Evolutionary conservation across 2,888 invertebrate genomes (phyloP), one percentile per base, ranked within the genome.

Genomic region (Deilephila elpenor): DNA sequence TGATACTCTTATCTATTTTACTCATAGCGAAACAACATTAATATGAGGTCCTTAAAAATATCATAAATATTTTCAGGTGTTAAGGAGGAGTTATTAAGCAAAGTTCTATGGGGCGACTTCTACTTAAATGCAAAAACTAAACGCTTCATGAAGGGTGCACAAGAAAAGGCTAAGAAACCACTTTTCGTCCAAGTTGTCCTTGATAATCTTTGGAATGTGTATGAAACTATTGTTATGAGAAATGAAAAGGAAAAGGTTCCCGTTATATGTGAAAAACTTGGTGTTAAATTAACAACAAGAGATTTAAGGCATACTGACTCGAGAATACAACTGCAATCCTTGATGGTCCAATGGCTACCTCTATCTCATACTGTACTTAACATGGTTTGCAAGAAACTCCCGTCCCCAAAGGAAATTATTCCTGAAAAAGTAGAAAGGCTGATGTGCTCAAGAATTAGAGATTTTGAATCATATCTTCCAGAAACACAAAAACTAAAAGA

Each of bases 71-170:
- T 84, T 83, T 76, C 89, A 89, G 97, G 97, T 67, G 96, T 98
- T 34, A 96, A 96, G 81, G 96, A 96, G 76, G 96, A 96, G 29
- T 95, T 97, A 25, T 91, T 99, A 25, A 95, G 96, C 74, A 96
- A 96, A 89, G 98, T 98, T 0, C 92, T 99, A 0, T 99, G 99
- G 99, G 98, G 99, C 71, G 99, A 99, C 91, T 99, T 96, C 91
- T 99, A 97, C 88, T 95, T 98, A 64, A 98, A 98, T 86, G 88
- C 96, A 3, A 99, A 98, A 92, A 96, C 96, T 4, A 98, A 98
- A 91, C 95, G 96, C 73, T 97, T 98, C 70, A 95, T 97, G 95
- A 96, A 96, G 86, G 99, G 99, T 3, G 99, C 99, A 6, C 97
- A 98, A 89, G 98, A 97, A 79, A 98, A 98, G 88, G 98, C 97